phyloP scores from a whole-genome alignment of 2,113 vertebrate genomes.

The Bombycilla garrulus region DNA sequence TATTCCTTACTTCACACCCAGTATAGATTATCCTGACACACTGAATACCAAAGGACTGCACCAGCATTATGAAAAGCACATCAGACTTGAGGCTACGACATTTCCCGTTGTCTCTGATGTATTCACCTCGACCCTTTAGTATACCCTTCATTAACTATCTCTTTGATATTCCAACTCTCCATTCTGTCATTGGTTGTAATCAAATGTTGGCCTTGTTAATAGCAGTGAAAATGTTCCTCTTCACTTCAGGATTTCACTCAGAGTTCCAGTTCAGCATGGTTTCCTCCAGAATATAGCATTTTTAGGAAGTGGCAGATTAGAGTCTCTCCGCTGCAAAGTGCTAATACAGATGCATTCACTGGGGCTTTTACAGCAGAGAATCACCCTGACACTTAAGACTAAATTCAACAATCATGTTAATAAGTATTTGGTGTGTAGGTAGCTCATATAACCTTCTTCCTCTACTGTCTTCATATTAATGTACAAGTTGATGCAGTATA shows the following conservation, averaged over 20 bases:
- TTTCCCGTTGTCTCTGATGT: background rate
- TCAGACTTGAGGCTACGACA: background rate
- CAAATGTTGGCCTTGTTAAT: background rate
- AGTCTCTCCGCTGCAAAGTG: background rate
- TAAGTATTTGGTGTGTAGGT: background rate
- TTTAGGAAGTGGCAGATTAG: background rate
- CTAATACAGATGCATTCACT: background rate
- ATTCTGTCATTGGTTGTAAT: background rate
- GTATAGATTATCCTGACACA: background rate
- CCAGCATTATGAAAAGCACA: background rate
- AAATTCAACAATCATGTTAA: background rate
- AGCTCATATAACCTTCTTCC: background rate
- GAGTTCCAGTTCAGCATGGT: background rate
- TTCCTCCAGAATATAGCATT: background rate
- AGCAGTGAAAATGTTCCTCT: background rate
- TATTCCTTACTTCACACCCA: background rate
- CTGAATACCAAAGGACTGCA: background rate
- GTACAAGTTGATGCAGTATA: background rate
- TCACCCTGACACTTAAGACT: background rate
- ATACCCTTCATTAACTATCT: background rate
- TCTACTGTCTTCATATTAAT: background rate
- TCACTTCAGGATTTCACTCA: background rate
- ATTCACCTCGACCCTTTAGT: background rate
- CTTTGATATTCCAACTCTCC: background rate
- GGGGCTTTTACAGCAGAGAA: background rate